Evolutionary conservation across 2,888 invertebrate species (phyloP).

Genomic region (Leistus spinibarbis): DNA sequence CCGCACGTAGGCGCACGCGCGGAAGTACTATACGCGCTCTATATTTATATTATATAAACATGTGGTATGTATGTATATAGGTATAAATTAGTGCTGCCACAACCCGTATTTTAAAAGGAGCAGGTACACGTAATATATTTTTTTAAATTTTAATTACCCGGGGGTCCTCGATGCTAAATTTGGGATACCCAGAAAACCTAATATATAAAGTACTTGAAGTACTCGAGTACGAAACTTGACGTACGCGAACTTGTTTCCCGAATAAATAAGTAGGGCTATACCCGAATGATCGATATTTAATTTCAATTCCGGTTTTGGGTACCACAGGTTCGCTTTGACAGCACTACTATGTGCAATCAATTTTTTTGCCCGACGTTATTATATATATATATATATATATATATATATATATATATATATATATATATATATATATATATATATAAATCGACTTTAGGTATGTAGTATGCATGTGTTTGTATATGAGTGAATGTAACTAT

Average conservation of each 20-base stretch:
- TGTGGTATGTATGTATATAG: not conserved
- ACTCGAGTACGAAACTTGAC: not conserved
- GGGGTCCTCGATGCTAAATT: not conserved
- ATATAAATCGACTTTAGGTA: no score
- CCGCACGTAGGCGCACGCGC: slow-evolving; percentile 48
- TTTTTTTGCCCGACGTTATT: not conserved
- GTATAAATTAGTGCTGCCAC: not conserved
- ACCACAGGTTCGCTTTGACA: not conserved
- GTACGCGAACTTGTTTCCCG: not conserved
- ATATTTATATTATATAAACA: not conserved
- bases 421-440: no score
- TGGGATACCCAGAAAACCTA: not conserved
- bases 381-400: not conserved
- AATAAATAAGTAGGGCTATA: not conserved
- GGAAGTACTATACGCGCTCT: not conserved
- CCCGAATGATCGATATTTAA: not conserved
- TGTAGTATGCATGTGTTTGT: no score
- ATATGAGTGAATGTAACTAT: no score
- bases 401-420: no score
- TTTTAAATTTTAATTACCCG: not conserved
- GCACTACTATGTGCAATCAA: not conserved
- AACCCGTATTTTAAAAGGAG: not conserved
- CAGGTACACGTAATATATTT: not conserved
- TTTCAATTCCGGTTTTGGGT: not conserved
- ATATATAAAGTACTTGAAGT: not conserved